phyloP scores from a whole-genome alignment of 2,113 vertebrate genomes.

The Acrocephalus kingi region DNA sequence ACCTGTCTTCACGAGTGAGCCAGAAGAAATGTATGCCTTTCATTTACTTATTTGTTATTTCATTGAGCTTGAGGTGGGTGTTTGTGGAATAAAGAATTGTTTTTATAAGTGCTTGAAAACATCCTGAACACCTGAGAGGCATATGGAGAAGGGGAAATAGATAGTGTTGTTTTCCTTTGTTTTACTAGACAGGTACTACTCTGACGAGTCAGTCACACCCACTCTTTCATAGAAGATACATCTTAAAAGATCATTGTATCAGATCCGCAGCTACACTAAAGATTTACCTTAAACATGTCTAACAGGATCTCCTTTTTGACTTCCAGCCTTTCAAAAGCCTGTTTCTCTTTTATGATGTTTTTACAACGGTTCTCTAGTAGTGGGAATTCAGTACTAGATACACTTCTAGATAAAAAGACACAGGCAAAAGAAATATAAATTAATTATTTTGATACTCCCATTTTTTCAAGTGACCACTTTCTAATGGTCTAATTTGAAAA shows the following conservation, averaged over 20 bases:
- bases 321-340: constrained; percentile 80
- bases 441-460: background rate
- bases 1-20: background rate
- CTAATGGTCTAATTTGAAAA: background rate
- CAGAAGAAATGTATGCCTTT: background rate
- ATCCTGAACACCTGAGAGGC: background rate
- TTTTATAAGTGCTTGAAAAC: background rate
- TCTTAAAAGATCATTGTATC: background rate
- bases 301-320: constrained; percentile 76
- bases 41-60: background rate
- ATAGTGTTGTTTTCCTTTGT: background rate
- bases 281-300: constrained; percentile 80
- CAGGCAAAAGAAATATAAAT: background rate
- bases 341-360: constrained; percentile 77
- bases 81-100: background rate
- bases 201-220: background rate
- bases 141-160: background rate
- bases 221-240: background rate
- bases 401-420: constrained; percentile 55
- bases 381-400: constrained; percentile 76
- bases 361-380: constrained; percentile 72
- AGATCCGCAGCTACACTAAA: background rate
- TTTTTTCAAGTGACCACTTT: background rate
- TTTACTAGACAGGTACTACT: background rate
- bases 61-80: background rate